Evolutionary conservation across 2,888 invertebrate genomes (phyloP), one percentile per base, ranked within the genome.

Genomic region (Drosophila nigricruria): DNA sequence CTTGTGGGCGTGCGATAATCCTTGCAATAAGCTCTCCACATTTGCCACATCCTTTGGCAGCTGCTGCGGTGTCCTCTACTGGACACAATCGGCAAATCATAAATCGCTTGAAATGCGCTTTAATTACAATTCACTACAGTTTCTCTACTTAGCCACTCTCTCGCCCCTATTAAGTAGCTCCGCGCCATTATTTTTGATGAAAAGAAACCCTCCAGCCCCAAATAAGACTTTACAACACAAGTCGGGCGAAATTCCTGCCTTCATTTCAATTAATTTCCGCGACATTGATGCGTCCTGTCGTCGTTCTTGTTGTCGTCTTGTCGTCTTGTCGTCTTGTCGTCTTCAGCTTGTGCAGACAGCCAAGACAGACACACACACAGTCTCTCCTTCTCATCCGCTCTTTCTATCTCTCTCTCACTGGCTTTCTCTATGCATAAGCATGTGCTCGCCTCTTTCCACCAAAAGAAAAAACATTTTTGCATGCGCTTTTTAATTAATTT

Each of bases 251-350:
- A 73, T 82, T 71, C 67, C 70, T 64, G 78, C 83, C 81, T 82
- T 83, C 89, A 77, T 85, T 85, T 85, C 89, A 89, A 89, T 87
- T 85, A 89, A 85, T 85, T 85, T 89, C 73, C 84, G 71, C 88
- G 76, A 85, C 89, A 85, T 87, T 89, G 89, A 89, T 87, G 89
- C 59, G 65, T 61, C 50, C 76, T 68, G 79, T 79, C 74, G 74
- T 70, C 79, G 49, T 64, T 38, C 45, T 56, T 50, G 63, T 52
- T 32, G 47, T 50, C 60, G 40, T 57, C 32, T 43, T 40, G 23
- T 58, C 58, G 65, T 59, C 56, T n/a, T n/a, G n/a, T n/a, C n/a
- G n/a, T n/a, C n/a, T n/a, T n/a, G n/a, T n/a, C n/a, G n/a, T n/a
- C n/a, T 50, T 62, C 32, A 58, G 52, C 52, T 52, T 34, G 10